Percentiles rank a stretch among this genome's conserved stretches.
These are phyloP conservation scores for Calameuta filiformis DNA, from an alignment of 2,888 invertebrate species.

Conservation along the genomic window DNA sequence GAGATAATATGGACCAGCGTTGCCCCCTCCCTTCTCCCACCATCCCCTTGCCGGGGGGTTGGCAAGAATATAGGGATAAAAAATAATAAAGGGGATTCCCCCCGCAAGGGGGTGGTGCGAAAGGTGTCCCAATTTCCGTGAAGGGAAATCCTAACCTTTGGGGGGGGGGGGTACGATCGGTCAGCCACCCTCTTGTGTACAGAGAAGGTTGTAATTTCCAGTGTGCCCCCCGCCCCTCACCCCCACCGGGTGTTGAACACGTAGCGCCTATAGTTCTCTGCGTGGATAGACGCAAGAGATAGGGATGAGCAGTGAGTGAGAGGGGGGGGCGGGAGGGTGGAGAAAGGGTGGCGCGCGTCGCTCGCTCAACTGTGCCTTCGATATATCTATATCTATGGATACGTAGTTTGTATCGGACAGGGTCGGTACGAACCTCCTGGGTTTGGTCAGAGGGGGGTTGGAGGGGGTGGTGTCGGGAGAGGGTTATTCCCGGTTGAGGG, in stretches of 20 bases:
- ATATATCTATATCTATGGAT: no score
- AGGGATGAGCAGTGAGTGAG: slow-evolving; percentile 11
- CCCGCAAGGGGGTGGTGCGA: neutral
- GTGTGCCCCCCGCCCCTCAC: slow-evolving; percentile 23
- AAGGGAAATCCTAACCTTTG: neutral
- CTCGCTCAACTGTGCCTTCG: no score
- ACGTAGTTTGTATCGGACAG: no score
- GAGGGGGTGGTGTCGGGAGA: slow-evolving; percentile 6
- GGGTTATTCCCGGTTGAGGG: slow-evolving; percentile 20
- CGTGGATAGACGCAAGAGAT: slow-evolving; percentile 11
- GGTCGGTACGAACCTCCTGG: no score
- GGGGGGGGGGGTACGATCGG: slow-evolving; percentile 29
- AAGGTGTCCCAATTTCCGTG: neutral
- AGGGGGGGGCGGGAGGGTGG: slow-evolving; percentile 28
- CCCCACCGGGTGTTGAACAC: slow-evolving; percentile 15
- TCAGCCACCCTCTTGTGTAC: slow-evolving; percentile 38
- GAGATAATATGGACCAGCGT: no score
- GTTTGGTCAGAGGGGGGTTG: no score
- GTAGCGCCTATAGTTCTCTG: slow-evolving; percentile 8
- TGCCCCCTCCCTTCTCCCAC: no score
- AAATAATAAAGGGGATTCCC: no score
- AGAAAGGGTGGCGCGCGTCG: slow-evolving; percentile 18
- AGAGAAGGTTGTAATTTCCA: slow-evolving; percentile 34
- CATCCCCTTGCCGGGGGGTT: no score
- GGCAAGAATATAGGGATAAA: no score